Base-by-base conservation (phyloP, 1,140 invertebrate genomes). In the Nasonia vitripennis region DNA sequence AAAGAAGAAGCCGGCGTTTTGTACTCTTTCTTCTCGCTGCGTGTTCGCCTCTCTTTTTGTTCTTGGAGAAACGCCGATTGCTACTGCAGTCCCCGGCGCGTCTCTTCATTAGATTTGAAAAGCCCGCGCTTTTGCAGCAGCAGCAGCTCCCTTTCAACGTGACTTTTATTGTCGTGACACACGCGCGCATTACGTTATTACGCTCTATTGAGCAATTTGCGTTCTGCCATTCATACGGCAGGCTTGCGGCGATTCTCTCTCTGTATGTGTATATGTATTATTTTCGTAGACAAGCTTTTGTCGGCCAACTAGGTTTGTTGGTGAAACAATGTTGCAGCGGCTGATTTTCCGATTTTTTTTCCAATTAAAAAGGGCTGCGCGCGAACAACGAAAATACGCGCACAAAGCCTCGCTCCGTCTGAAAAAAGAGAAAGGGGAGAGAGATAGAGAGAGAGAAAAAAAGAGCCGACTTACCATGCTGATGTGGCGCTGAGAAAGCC, bases 401-500 rank as follows among this genome's bases (percentile, higher is more conserved):
- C 27, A 71, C 10, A 73, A 73, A 73, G 17, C 11, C 70, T 73
- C 20, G 55, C 6, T 45, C 5, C 5, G 17, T n/a, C 55, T 62
- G 68, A 71, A 71, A 80, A 80, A 62, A 62, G 34, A 70, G 34
- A 79, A 68, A 73, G n/a, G 70, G 71, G 75, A 37, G 37, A 81
- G 79, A 77, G 68, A 70, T 2, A 27, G n/a, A 84, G 85, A 83
- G 31, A 78, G n/a, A 79, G 27, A 78, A 81, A 74, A 83, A 82
- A 62, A 86, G 78, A 80, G 70, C 86, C 48, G 71, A 91, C 91
- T 93, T 83, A 93, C 93, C 93, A 86, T 93, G 93, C 85, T 93
- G 93, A 92, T 93, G 93, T 75, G 93, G 93, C 37, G 93, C 91
- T 74, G 92, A 93, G 87, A 93, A 93, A 73, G 93, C 92, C 12